Evolutionary conservation across 2,888 invertebrate species (phyloP), one percentile per base, ranked within the genome.

Genomic region (Serrognathus titanus): DNA sequence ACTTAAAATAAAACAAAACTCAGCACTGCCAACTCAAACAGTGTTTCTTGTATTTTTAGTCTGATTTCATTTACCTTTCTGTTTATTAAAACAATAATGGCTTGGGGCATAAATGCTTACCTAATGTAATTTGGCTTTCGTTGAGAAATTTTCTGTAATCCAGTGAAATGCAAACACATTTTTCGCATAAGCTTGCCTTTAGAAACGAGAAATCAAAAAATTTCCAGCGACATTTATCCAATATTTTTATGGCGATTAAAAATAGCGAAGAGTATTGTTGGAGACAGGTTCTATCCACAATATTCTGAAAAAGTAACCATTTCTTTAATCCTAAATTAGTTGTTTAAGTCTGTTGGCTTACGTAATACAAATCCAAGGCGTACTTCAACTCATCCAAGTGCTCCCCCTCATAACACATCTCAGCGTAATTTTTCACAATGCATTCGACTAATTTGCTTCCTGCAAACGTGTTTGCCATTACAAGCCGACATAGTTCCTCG

Each of bases 131-230:
- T 31, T 31, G 24, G 4, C 24, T 4, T 31, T 31, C 24, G 7
- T 31, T 6, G 24, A 31, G 6, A 31, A 31, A n/a, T 7, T 43
- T 36, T 51, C 31, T 51, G 10, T 37, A 57, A 46, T 60, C 58
- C 8, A 50, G 54, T 16, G 70, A 54, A 10, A 68, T 55, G 20
- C 65, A 58, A 45, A 68, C 63, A 46, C 58, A 48, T 50, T 63
- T 53, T 53, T 63, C 63, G 38, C 64, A 64, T 51, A 71, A 65
- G 48, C 68, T 61, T 41, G 70, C 67, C 43, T 69, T 70, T 9
- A 63, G 13, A 24, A 51, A 40, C 31, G 69, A 61, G 61, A 71
- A 75, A 11, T 68, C 63, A n/a, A 70, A 55, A 60, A 73, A 72
- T 5, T 62, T 68, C 56, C 68, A 69, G 45, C 75, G 55, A 57